Evolutionary conservation across 2,888 invertebrate genomes (phyloP).

Genomic region (Chorisops tibialis): DNA sequence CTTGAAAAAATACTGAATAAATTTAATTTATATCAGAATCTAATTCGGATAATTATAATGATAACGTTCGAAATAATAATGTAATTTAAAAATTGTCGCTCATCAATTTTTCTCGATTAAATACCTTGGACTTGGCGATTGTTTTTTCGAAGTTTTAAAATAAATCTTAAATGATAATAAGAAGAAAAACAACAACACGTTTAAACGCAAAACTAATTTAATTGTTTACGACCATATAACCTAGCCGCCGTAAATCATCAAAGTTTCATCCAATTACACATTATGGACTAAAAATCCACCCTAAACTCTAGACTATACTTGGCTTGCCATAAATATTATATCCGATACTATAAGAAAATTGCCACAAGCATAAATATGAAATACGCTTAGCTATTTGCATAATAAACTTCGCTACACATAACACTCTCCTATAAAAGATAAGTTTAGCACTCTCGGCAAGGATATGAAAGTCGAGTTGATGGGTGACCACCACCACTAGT

Average conservation of each 20-base stretch:
- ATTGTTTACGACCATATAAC: slow-evolving; percentile 31
- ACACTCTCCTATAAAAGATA: slow-evolving; percentile 1
- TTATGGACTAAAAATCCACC: slow-evolving; percentile 32
- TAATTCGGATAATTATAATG: too few species aligned
- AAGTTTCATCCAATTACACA: slow-evolving; percentile 35
- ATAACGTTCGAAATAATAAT: too few species aligned
- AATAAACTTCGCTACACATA: slow-evolving; percentile 30
- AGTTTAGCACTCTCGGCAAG: not conserved
- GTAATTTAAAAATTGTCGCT: too few species aligned
- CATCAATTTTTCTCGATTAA: too few species aligned
- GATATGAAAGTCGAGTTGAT: not conserved
- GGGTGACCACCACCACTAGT: slow-evolving; percentile 8
- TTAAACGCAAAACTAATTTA: slow-evolving; percentile 23
- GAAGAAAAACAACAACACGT: slow-evolving; percentile 3
- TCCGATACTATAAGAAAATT: slow-evolving; percentile 35
- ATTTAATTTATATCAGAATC: too few species aligned
- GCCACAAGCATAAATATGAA: slow-evolving; percentile 34
- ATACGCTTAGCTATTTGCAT: slow-evolving; percentile 34
- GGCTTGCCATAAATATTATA: slow-evolving; percentile 33
- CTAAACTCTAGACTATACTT: slow-evolving; percentile 18
- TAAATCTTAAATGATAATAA: too few species aligned
- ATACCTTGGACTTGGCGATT: too few species aligned
- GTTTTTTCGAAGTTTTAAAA: too few species aligned
- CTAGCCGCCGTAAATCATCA: slow-evolving; percentile 32
- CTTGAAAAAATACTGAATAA: too few species aligned